Base-by-base conservation (phyloP, 2,888 invertebrate genomes). In the Epinotia brunnichana region DNA sequence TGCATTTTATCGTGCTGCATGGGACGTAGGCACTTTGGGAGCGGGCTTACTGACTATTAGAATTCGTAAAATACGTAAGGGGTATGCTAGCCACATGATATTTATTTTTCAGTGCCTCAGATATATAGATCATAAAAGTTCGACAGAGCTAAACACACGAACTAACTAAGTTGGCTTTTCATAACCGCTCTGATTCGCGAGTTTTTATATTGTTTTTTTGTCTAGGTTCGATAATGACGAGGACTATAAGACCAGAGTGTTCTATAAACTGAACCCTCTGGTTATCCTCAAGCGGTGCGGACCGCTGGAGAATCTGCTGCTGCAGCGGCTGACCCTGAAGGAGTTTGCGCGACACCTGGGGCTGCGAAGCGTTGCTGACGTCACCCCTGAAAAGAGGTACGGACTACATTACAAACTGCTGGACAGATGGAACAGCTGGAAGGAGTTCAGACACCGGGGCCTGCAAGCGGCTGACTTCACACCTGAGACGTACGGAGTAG, bases 261-360 rank as follows among this genome's bases (percentile, higher is more conserved):
- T 89, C 75, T 87, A 84, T 76, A 77, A 78, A 5, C 80, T 90
- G 44, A 87, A 89, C 73, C 90, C 90, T 2, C 75, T 90, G 0
- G 90, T 90, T 7, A 57, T 61, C 5, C 44, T 89, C 0, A 77
- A 77, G 72, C 80, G 82, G 0, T 84, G 83, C 62, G 48, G 74
- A 7, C 75, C 59, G 0, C 80, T 87, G 13, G 69, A 66, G 11
- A 66, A 54, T 2, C 71, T 78, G 67, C 51, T 78, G 11, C 54
- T 51, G 0, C 70, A 74, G 35, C 39, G 21, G 10, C 59, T 66
- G 41, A 59, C 19, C 11, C 0, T 59, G 1, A 66, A 66, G 56
- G 60, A 68, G 61, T 64, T 57, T 10, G 64, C 61, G 15, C 69
- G 62, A 17, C 48, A 64, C 10, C 56, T 67, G 3, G 66, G 70